Conservation (phyloP, 2,113 vertebrate species). For the Bos javanicus region DNA sequence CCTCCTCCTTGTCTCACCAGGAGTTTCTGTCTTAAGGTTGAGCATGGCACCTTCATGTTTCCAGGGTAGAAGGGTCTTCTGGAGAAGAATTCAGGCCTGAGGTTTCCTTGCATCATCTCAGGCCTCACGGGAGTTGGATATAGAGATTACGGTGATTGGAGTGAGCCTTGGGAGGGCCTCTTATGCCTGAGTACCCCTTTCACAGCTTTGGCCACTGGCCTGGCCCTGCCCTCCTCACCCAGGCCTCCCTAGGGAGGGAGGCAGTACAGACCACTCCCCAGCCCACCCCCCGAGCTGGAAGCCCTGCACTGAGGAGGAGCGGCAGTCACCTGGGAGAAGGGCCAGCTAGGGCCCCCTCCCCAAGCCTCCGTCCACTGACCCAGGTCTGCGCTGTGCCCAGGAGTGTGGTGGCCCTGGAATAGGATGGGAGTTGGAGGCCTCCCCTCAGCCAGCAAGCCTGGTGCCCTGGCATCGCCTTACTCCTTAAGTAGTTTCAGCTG, state of each 20-base stretch:
- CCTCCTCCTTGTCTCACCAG: neutral
- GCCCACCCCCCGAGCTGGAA: neutral
- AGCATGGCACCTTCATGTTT: neutral
- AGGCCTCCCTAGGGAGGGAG: neutral
- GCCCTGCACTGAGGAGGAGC: neutral
- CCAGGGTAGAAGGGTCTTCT: neutral
- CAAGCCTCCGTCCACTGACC: neutral
- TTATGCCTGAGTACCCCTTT: neutral
- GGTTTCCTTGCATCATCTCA: neutral
- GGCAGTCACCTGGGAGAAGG: neutral
- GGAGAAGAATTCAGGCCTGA: neutral
- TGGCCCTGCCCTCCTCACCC: neutral
- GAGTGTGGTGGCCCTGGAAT: neutral
- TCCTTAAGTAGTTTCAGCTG: neutral
- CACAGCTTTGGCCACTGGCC: neutral
- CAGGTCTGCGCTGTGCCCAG: neutral
- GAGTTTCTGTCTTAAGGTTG: neutral
- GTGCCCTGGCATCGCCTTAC: neutral
- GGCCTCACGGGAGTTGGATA: neutral
- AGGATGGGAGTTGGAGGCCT: neutral
- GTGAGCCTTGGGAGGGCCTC: neutral
- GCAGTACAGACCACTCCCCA: neutral
- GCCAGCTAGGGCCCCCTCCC: neutral
- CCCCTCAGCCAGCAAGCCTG: neutral
- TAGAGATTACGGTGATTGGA: neutral